These are phyloP conservation scores for Hypanus sabinus DNA, from an alignment of 2,113 vertebrate species.

Conservation along the genomic window DNA sequence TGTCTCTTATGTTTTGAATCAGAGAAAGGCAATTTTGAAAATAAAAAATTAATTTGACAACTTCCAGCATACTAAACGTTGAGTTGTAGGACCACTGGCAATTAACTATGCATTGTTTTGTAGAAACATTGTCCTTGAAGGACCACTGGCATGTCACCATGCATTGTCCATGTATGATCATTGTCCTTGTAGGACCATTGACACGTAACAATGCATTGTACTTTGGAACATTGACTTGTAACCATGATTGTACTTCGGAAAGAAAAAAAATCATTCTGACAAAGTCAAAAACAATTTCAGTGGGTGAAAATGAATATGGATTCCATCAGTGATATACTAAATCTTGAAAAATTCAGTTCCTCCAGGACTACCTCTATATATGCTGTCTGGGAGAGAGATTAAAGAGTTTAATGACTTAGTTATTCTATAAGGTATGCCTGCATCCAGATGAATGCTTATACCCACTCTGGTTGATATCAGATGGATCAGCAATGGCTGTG, in stretches of 20 bases:
- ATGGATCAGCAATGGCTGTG: background rate
- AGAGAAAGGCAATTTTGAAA: background rate
- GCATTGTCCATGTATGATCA: too few species aligned
- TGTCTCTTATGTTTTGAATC: background rate
- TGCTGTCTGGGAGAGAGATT: background rate
- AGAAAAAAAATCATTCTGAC: too few species aligned
- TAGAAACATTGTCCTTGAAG: too few species aligned
- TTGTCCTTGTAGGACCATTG: too few species aligned
- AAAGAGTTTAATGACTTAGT: background rate
- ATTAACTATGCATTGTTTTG: too few species aligned
- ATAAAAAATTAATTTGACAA: background rate
- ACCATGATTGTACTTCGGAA: too few species aligned
- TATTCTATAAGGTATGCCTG: background rate
- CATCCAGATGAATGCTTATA: background rate
- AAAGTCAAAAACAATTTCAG: too few species aligned
- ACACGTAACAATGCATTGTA: too few species aligned
- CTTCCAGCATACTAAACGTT: background rate
- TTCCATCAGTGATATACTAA: background rate
- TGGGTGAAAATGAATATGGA: too few species aligned
- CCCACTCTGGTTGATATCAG: background rate
- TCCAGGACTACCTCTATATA: background rate
- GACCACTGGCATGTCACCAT: too few species aligned
- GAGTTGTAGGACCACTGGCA: background rate
- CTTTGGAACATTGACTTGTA: too few species aligned
- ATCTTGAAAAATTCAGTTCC: background rate